phyloP scores from a whole-genome alignment of 92 coral and sea anemone genomes.

The Actinostola sp. region DNA sequence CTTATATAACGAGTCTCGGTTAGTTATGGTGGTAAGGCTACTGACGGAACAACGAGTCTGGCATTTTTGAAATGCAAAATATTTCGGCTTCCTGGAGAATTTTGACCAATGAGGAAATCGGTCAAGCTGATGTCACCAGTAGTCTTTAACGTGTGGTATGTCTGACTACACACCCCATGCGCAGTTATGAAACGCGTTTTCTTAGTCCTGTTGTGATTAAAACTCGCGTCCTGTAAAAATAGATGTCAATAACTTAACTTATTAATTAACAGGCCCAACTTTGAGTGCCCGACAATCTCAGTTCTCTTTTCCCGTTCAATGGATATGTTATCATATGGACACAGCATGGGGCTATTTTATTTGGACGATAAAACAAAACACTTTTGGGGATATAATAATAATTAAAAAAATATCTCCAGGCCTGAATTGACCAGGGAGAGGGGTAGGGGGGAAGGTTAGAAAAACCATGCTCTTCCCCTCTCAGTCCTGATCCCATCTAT shows the following conservation, averaged over 20 bases:
- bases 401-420: neutral
- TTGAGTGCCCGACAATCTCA: slow-evolving; percentile 3
- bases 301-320: neutral
- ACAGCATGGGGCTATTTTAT: neutral
- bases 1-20: too few species aligned
- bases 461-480: too few species aligned
- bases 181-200: neutral
- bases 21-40: too few species aligned
- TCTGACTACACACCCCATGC: slow-evolving; percentile 10
- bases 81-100: neutral
- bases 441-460: too few species aligned
- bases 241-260: neutral
- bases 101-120: neutral
- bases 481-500: too few species aligned
- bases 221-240: neutral
- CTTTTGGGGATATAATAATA: neutral
- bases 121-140: neutral
- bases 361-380: neutral
- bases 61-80: too few species aligned
- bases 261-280: neutral
- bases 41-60: too few species aligned
- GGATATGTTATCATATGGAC: neutral
- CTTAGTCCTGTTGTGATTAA: neutral
- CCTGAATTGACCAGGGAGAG: slow-evolving; percentile 4
- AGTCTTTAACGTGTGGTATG: neutral